phyloP scores from a whole-genome alignment of 2,797 vertebrate genomes.

The Denticeps clupeoides region DNA sequence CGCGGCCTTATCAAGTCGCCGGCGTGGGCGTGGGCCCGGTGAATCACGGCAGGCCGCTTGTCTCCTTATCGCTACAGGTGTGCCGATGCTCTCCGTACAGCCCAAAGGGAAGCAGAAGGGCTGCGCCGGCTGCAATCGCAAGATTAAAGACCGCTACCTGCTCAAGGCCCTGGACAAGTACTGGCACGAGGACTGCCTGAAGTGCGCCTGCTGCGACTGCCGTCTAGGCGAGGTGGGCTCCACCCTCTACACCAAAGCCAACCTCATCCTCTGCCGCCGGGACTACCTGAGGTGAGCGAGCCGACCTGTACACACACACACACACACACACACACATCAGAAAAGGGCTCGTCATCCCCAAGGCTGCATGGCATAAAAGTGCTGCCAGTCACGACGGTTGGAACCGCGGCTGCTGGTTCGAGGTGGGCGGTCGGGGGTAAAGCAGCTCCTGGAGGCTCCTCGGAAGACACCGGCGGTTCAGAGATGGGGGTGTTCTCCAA shows the following conservation, averaged over 20 bases:
- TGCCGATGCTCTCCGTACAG: constrained; percentile 88
- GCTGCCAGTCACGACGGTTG: no score
- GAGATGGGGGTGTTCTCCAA: constrained; percentile 32
- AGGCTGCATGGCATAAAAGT: constrained; percentile 23
- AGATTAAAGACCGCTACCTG: constrained; percentile 95
- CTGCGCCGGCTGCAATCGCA: constrained; percentile 91
- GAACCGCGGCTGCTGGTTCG: no score
- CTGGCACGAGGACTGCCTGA: constrained; percentile 97
- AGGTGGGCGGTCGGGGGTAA: no score
- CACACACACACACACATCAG: constrained; percentile 25
- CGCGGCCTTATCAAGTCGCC: no score
- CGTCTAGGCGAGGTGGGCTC: constrained; percentile 91
- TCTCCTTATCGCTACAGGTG: constrained; percentile 58
- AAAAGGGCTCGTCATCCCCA: constrained; percentile 32
- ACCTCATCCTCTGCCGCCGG: constrained; percentile 93
- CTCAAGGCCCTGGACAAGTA: constrained; percentile 94
- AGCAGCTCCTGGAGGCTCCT: no score
- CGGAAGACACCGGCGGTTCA: constrained; percentile 1
- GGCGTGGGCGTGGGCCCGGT: constrained; percentile 52
- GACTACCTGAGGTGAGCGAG: constrained; percentile 87
- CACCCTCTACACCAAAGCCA: constrained; percentile 95
- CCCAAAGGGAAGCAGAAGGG: constrained; percentile 92
- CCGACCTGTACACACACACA: not conserved
- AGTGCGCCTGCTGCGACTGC: constrained; percentile 96
- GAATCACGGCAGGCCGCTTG: constrained; percentile 38